Conservation (phyloP, 2,888 invertebrate species). For the Hyppa rectilinea region DNA sequence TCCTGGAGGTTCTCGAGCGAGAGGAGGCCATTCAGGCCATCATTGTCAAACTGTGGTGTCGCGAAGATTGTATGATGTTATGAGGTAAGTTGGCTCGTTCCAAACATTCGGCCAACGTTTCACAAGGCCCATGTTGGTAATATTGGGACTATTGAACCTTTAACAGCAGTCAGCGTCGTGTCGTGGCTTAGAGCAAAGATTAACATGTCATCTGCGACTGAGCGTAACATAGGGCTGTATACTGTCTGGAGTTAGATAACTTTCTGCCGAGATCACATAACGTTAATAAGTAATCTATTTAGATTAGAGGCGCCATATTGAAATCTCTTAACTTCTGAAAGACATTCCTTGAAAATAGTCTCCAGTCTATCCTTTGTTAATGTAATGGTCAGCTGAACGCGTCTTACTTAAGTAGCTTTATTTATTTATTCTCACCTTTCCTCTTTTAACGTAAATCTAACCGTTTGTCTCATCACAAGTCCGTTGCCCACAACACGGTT, state of each 20-base stretch:
- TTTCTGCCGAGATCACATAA: neutral
- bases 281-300: constrained; percentile 2
- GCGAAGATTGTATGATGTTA: constrained; percentile 39
- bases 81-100: constrained; percentile 22
- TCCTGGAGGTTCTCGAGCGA: constrained; percentile 24
- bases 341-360: neutral
- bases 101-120: constrained; percentile 21
- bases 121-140: constrained; percentile 19
- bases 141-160: constrained; percentile 7
- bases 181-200: neutral
- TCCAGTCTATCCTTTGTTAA: constrained; percentile 22
- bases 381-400: constrained; percentile 12
- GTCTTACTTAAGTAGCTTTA: constrained; percentile 9
- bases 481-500: neutral
- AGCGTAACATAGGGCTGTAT: neutral
- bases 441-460: constrained; percentile 3
- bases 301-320: neutral
- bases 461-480: neutral
- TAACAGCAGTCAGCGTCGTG: neutral
- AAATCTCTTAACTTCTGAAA: constrained; percentile 4
- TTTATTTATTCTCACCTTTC: constrained; percentile 10
- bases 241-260: neutral
- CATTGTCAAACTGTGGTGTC: constrained; percentile 43
- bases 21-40: constrained; percentile 44
- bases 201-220: constrained; percentile 5